Base-by-base conservation (phyloP, 2,888 invertebrate genomes). In the Himalopsyche anomala region DNA sequence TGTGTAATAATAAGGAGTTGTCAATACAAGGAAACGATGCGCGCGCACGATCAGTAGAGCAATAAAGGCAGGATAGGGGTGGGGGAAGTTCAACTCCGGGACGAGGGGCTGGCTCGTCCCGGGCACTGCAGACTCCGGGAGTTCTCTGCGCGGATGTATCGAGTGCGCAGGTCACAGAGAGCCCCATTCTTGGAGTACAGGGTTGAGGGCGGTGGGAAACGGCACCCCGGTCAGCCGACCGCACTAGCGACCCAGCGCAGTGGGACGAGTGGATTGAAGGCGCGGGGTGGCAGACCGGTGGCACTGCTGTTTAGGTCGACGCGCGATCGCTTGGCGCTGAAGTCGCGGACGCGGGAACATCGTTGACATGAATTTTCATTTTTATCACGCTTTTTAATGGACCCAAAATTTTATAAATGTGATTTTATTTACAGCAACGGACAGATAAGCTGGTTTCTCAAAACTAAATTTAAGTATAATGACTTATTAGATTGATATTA, bases 51-150 rank as follows among this genome's bases (percentile, higher is more conserved):
- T 28, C 74, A 74, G 74, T 74, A 36, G 74, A 74, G 74, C 74
- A 74, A 74, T 74, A 74, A 74, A 74, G 36, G 74, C 74, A 36
- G 74, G 74, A 74, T 36, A 74, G 74, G 74, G 74, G 74, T 74
- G 74, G 74, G 74, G 74, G 74, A 74, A 74, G 74, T 74, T 74
- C 74, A 74, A 74, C 74, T 74, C 74, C 74, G 74, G 74, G 74
- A 74, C 74, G 74, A 74, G 74, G 74, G 74, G 74, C 74, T 74
- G 74, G 74, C 74, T 74, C 74, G 84, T 82, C 85, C 87, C 87
- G 84, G 87, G 86, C 86, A 84, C 84, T 81, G 87, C 92, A 91
- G 91, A 91, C 91, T 91, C 91, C 91, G 91, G 91, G 90, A 89
- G 90, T 90, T 89, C 88, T 89, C 89, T 89, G 88, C 91, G 90